Percentiles rank a stretch among this genome's conserved stretches.
Evolutionary conservation across 2,888 invertebrate species (phyloP).

Genomic region (Epirrhoe tristata): DNA sequence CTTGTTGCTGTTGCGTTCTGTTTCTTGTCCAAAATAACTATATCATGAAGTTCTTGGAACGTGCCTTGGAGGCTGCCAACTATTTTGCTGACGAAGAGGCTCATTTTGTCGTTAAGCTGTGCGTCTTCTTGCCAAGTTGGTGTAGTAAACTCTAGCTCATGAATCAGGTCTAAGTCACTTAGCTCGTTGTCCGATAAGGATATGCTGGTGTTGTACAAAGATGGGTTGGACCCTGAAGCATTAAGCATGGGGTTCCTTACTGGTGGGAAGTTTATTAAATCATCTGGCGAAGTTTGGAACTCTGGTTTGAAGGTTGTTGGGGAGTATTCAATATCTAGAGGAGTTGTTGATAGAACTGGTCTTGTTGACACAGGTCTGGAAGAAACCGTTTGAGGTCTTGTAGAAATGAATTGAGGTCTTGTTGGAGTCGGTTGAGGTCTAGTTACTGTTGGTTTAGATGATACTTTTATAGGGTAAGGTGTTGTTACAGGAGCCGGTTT

Average conservation of each 20-base stretch:
- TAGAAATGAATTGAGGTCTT: constrained; percentile 18
- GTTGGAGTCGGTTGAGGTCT: constrained; percentile 16
- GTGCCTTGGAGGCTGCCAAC: constrained; percentile 93
- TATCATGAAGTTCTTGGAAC: constrained; percentile 92
- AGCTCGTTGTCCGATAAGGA: constrained; percentile 82
- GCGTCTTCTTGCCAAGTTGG: constrained; percentile 91
- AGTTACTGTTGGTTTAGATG: constrained; percentile 20
- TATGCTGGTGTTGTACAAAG: constrained; percentile 78
- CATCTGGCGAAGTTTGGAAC: constrained; percentile 88
- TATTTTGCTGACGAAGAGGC: constrained; percentile 92
- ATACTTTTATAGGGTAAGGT: constrained; percentile 64
- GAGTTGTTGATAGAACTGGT: constrained; percentile 45
- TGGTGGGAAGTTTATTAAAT: constrained; percentile 92
- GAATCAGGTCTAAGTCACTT: constrained; percentile 64
- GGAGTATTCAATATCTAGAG: constrained; percentile 64
- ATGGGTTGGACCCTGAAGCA: constrained; percentile 85
- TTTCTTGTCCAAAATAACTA: constrained; percentile 85
- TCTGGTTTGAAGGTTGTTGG: constrained; percentile 79
- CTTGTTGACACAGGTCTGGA: constrained; percentile 37
- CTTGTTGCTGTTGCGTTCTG: constrained; percentile 67
- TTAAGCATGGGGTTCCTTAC: constrained; percentile 94
- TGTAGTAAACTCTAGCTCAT: constrained; percentile 89
- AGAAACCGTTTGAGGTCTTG: constrained; percentile 14
- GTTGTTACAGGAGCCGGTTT: constrained; percentile 85
- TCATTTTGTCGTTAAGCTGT: constrained; percentile 91